These are phyloP conservation scores for Mercenaria mercenaria DNA, from an alignment of 1,140 invertebrate genomes.

Conservation along the genomic window DNA sequence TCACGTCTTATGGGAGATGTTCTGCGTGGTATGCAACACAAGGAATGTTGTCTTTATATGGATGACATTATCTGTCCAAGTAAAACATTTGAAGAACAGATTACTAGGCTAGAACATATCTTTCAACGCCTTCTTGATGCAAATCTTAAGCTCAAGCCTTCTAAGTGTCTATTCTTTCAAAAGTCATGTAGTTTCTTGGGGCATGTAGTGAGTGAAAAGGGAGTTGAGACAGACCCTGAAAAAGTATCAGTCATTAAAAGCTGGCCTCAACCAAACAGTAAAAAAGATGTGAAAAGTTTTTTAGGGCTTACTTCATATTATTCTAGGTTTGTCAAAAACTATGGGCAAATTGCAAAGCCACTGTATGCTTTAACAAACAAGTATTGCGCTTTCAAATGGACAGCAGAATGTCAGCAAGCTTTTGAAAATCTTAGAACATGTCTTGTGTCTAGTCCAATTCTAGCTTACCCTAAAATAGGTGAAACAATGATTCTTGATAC, in stretches of 20 bases:
- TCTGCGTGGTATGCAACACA: constrained; percentile 48
- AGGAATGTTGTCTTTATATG: constrained; percentile 54
- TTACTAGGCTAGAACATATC: constrained; percentile 37
- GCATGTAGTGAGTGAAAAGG: constrained; percentile 48
- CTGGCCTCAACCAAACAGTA: neutral
- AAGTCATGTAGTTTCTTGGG: constrained; percentile 54
- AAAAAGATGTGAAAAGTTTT: neutral
- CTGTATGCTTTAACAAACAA: neutral
- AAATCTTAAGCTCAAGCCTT: constrained; percentile 43
- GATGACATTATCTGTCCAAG: constrained; percentile 45
- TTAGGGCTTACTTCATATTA: neutral
- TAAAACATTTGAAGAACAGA: constrained; percentile 13
- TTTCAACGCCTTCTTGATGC: constrained; percentile 31
- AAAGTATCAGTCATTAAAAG: constrained; percentile 15
- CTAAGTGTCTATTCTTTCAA: constrained; percentile 33
- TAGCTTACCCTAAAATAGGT: neutral
- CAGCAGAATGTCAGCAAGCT: neutral
- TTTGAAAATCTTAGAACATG: neutral
- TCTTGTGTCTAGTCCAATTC: neutral
- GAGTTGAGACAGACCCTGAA: constrained; percentile 21
- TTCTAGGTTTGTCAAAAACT: neutral
- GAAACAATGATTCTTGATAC: constrained; percentile 58
- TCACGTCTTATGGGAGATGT: constrained; percentile 28
- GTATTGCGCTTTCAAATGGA: neutral
- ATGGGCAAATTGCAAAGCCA: neutral